Conservation (phyloP, 2,888 invertebrate genomes). For the Rhogogaster chlorosoma region DNA sequence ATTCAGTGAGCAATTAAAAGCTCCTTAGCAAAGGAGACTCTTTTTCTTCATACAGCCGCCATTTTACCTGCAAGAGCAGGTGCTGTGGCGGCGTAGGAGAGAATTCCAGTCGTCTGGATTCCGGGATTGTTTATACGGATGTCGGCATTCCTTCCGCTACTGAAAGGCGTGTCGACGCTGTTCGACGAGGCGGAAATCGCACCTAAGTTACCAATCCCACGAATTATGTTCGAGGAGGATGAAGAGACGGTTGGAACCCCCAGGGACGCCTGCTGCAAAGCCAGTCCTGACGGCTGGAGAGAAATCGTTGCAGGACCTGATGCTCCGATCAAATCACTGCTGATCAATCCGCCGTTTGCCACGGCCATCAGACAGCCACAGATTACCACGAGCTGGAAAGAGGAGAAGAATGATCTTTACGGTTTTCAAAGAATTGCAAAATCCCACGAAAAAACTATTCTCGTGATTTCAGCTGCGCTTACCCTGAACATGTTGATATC, state of each 20-base stretch:
- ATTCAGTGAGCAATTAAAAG: not conserved
- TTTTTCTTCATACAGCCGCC: not conserved
- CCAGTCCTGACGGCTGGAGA: conserved; percentile 56
- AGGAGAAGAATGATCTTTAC: not conserved
- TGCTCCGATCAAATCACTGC: conserved; percentile 61
- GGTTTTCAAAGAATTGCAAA: too few relatives aligned
- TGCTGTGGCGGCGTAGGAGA: conserved; percentile 56
- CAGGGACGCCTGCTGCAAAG: conserved; percentile 42
- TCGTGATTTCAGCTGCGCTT: conserved; percentile 52
- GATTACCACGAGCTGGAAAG: conserved; percentile 62
- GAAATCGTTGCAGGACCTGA: conserved; percentile 59
- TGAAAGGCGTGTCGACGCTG: conserved; percentile 62
- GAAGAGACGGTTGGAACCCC: conserved; percentile 60
- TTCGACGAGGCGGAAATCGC: conserved; percentile 61
- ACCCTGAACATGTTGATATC: conserved; percentile 63
- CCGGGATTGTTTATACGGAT: conserved; percentile 64
- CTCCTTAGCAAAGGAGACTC: not conserved
- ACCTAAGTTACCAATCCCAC: conserved; percentile 65
- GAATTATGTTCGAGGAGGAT: conserved; percentile 62
- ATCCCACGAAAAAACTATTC: not conserved
- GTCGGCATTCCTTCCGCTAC: conserved; percentile 64
- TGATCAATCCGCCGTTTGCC: conserved; percentile 66
- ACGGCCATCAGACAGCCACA: conserved; percentile 69
- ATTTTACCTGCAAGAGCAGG: conserved; percentile 62
- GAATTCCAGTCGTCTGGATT: conserved; percentile 57